These are phyloP conservation scores for Egretta garzetta DNA, from an alignment of 2,113 vertebrate genomes.

Conservation along the genomic window DNA sequence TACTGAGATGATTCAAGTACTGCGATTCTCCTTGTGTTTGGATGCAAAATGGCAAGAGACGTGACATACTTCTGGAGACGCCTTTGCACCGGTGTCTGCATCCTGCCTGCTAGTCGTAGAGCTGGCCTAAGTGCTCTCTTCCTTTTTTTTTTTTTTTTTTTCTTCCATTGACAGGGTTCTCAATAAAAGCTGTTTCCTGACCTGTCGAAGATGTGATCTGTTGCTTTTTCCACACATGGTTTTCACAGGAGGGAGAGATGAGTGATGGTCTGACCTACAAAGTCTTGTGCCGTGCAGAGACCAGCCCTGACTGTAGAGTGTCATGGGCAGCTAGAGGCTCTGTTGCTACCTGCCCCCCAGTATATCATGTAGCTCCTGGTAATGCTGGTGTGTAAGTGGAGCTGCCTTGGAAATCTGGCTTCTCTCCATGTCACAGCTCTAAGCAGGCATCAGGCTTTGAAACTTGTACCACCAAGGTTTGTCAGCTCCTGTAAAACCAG, in stretches of 20 bases:
- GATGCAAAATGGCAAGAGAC: not conserved
- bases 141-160: no score
- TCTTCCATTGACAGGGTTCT: not conserved
- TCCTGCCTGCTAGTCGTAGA: not conserved
- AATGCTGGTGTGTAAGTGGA: not conserved
- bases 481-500: not conserved
- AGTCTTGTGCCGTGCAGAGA: fast-evolving
- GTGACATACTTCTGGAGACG: not conserved
- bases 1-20: not conserved
- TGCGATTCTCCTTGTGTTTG: not conserved
- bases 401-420: not conserved
- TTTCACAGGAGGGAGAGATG: not conserved
- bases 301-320: not conserved
- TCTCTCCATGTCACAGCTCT: not conserved
- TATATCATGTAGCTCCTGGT: not conserved
- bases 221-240: not conserved
- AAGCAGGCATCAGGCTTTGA: not conserved
- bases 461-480: not conserved
- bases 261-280: not conserved
- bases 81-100: not conserved
- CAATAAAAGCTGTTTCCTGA: not conserved
- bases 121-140: not conserved
- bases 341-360: not conserved
- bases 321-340: not conserved
- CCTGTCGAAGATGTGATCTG: not conserved